phyloP scores from a whole-genome alignment of 2,888 invertebrate species.

The Entomobrya multifasciata region DNA sequence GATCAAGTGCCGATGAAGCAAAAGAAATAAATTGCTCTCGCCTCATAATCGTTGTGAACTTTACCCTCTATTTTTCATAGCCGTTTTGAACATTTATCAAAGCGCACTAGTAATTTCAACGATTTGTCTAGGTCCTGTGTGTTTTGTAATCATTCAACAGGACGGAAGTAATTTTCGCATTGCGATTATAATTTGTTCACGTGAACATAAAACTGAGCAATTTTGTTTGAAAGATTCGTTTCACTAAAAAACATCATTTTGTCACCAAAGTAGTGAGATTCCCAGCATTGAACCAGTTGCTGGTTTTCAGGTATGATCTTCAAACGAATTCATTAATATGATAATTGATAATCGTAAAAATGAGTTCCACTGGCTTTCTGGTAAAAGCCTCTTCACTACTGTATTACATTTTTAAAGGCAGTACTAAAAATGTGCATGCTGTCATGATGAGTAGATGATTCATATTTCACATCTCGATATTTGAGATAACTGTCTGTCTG shows the following conservation, averaged over 20 bases:
- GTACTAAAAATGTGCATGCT: background rate
- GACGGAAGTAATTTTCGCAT: slow-evolving; percentile 35
- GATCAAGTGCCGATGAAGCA: background rate
- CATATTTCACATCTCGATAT: background rate
- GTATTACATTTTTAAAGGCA: background rate
- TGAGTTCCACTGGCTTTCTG: slow-evolving; percentile 6
- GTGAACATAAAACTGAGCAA: slow-evolving; percentile 4
- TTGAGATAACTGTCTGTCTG: too few species aligned
- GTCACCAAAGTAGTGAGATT: background rate
- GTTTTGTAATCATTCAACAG: background rate
- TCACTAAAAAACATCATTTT: background rate
- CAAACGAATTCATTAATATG: slow-evolving; percentile 24
- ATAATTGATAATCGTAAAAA: too few species aligned
- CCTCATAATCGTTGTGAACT: background rate
- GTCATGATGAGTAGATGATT: background rate
- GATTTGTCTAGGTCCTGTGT: background rate
- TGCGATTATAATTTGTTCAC: background rate
- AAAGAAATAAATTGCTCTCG: background rate
- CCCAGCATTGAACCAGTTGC: background rate
- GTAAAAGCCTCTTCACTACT: background rate
- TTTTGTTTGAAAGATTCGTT: background rate
- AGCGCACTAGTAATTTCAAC: background rate
- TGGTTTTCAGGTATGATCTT: background rate
- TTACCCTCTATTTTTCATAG: background rate
- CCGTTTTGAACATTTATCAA: background rate